Conservation (phyloP, 2,113 vertebrate genomes). For the Pogonocichla stellata region DNA sequence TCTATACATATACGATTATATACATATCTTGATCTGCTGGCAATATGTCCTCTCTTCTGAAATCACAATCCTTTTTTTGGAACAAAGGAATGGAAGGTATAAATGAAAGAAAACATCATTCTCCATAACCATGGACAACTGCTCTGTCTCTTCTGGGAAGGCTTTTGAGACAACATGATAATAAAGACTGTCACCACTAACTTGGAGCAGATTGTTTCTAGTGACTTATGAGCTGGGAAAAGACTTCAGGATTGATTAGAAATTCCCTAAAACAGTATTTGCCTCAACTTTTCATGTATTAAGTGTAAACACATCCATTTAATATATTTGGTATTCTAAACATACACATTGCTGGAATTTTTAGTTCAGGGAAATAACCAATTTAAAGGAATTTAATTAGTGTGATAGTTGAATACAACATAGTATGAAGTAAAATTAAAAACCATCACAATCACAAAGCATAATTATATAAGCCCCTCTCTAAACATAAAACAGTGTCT, state of each 20-base stretch:
- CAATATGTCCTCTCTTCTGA: neutral
- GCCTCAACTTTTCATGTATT: neutral
- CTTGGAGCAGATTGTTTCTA: constrained; percentile 10
- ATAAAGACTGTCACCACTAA: constrained; percentile 3
- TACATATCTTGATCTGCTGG: neutral
- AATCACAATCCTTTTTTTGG: neutral
- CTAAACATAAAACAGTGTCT: constrained; percentile 11
- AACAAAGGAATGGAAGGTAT: neutral
- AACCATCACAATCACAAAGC: neutral
- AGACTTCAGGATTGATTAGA: neutral
- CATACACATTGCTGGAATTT: neutral
- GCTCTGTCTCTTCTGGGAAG: neutral
- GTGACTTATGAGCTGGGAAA: constrained; percentile 1
- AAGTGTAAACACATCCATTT: constrained; percentile 10
- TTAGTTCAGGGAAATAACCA: constrained; percentile 39
- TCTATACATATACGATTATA: neutral
- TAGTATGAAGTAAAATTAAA: constrained; percentile 37
- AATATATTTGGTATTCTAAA: constrained; percentile 40
- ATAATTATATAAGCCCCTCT: neutral
- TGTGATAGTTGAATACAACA: neutral
- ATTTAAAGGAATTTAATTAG: constrained; percentile 31
- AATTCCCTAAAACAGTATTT: neutral
- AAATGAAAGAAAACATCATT: neutral
- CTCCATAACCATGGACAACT: neutral
- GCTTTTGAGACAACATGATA: neutral